Evolutionary conservation across 2,797 vertebrate genomes (phyloP), one percentile per base, ranked within the genome.

Genomic region (Sebastes trivittatus): DNA sequence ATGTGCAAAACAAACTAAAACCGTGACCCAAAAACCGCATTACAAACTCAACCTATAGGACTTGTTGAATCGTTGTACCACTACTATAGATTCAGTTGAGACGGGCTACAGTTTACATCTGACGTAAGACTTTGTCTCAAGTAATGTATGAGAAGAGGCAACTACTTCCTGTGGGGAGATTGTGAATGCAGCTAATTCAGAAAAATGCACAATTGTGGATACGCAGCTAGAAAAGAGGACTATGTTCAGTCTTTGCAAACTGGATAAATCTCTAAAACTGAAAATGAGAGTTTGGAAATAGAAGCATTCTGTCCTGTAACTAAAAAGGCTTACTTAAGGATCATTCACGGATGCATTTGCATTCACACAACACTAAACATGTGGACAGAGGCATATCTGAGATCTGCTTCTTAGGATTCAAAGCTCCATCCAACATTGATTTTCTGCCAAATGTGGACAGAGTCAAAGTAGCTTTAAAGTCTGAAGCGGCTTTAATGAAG

Each of bases 381-480:
- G 18, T 55, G 20, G 16, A 25, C 10, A 64, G 73, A 64, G 20
- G n/a, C 22, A 30, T 16, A 16, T 22, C 16, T 66, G 13, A 36
- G 34, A 27, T 14, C 10, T 59, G 14, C 20, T 5, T 52, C 8
- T 30, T n/a, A 1, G 2, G 42, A 42, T 22, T 67, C 27, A 64
- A 65, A 60, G 60, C 61, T 70, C 16, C 38, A 18, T 34, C 9
- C 36, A 58, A 63, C 18, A 65, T 59, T 11, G 29, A 34, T 77
- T 72, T 49, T 52, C 25, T 56, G 54, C 59, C n/a, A 60, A 60
- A n/a, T 46, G 59, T 20, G 4, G n/a, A 36, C 16, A 6, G 23
- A 61, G 9, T 38, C 25, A 36, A 55, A 58, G 32, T n/a, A 20
- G 49, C 60, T 70, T 86, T 46, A 46, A 23, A 60, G 49, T 77